These are phyloP conservation scores for Melanchra persicariae DNA, from an alignment of 2,888 invertebrate species.

Conservation along the genomic window DNA sequence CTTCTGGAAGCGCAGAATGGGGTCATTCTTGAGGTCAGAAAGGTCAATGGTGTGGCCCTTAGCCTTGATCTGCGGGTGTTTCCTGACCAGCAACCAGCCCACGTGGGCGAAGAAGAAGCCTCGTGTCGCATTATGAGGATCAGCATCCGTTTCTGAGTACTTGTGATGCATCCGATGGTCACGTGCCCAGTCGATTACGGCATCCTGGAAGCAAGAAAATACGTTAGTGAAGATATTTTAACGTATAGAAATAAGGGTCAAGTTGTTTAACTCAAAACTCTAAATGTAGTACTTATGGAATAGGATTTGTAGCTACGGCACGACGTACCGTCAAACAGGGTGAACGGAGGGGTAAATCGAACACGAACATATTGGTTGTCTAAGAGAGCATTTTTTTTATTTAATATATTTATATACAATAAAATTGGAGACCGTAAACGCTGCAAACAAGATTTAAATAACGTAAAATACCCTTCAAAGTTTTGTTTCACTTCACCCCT, in stretches of 20 bases:
- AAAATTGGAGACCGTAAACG: too few relatives aligned
- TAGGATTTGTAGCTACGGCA: too few relatives aligned
- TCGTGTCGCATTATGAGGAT: slow-evolving; percentile 97
- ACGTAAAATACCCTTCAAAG: too few relatives aligned
- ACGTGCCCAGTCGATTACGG: slow-evolving; percentile 94
- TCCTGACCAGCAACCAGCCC: slow-evolving; percentile 97
- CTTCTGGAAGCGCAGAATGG: slow-evolving; percentile 95
- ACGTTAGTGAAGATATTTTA: background rate
- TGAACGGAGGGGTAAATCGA: too few relatives aligned
- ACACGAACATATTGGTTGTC: too few relatives aligned
- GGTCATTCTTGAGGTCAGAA: slow-evolving; percentile 95
- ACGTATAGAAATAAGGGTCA: background rate
- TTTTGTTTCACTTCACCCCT: too few relatives aligned
- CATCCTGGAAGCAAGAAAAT: slow-evolving; percentile 88
- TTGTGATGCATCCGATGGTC: slow-evolving; percentile 97
- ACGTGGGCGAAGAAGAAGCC: slow-evolving; percentile 99
- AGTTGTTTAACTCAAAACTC: too few relatives aligned
- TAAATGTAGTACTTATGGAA: too few relatives aligned
- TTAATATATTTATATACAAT: too few relatives aligned
- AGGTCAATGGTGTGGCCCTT: slow-evolving; percentile 97
- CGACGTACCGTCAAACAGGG: too few relatives aligned
- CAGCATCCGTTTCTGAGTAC: slow-evolving; percentile 97
- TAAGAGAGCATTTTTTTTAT: too few relatives aligned
- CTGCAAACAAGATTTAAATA: too few relatives aligned
- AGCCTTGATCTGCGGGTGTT: slow-evolving; percentile 96